These are phyloP conservation scores for Crotalus viridis DNA, from an alignment of 2,113 vertebrate species.

Conservation along the genomic window DNA sequence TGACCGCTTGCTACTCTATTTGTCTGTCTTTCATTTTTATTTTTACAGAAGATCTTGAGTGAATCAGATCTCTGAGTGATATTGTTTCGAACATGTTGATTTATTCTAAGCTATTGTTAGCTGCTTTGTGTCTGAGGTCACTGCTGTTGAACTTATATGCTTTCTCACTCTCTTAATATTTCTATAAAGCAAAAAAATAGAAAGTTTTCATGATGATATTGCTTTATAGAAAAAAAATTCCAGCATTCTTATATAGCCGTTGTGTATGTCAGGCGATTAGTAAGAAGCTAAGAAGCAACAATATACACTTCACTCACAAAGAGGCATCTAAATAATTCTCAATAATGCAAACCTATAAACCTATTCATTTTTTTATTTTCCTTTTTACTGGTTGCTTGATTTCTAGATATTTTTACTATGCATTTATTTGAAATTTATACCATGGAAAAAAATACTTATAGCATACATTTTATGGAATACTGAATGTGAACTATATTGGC, in stretches of 20 bases:
- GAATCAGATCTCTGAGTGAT: neutral
- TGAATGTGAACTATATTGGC: neutral
- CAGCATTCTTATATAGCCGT: neutral
- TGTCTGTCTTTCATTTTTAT: neutral
- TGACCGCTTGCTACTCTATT: neutral
- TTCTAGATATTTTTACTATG: neutral
- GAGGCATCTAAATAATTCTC: conserved; percentile 19
- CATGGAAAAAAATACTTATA: neutral
- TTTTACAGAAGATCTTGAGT: neutral
- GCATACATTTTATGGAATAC: neutral
- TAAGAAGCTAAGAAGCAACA: neutral
- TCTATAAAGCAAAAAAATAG: neutral
- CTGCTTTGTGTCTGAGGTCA: neutral
- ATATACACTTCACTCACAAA: neutral
- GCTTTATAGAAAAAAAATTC: conserved; percentile 10
- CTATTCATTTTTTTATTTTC: neutral
- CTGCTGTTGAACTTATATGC: conserved; percentile 4
- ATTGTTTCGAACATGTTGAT: conserved; percentile 44
- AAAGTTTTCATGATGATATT: neutral
- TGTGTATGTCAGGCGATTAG: conserved; percentile 1
- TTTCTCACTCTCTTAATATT: conserved; percentile 6
- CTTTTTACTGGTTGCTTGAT: neutral
- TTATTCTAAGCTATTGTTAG: conserved; percentile 2
- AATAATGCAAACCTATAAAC: neutral
- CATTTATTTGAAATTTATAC: neutral